Base-by-base conservation (phyloP, 2,797 vertebrate species). In the Periparus ater region DNA sequence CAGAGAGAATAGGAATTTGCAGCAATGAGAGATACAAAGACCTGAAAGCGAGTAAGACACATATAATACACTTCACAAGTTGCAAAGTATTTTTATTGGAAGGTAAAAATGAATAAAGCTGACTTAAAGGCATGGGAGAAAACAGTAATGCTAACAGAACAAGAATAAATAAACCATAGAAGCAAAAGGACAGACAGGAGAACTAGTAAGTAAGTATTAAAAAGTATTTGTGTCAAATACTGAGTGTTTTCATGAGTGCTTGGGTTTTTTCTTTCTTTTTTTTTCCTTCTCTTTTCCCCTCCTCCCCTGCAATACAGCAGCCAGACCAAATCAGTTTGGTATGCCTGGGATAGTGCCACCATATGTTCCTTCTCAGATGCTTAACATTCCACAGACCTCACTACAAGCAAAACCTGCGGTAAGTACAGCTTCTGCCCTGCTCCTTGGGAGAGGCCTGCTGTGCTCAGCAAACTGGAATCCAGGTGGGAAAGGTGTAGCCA, bases 331-430 rank as follows among this genome's bases (percentile, higher is more conserved):
- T 98, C 98, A 98, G 55, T 97, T 98, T 93, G 98, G 98, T 98
- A 98, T 98, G 97, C 98, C 98, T 94, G 98, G 98, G 97, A 97
- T 98, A 86, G 97, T 98, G 97, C 98, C 98, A 97, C 98, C 97
- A 25, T 98, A 98, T 95, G 96, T 98, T 92, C 97, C 98, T 97
- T 98, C 98, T 80, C 98, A 98, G 97, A 98, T 98, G 98, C 98
- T 98, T 97, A 98, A 98, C 98, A 99, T 99, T 99, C 98, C 99
- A 97, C 98, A 98, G 97, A 97, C 97, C 95, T 97, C 97, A 91
- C 97, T 98, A 97, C 98, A 98, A 97, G 98, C 97, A 96, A 98
- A 98, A 95, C 97, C 98, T 85, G 95, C 96, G 98, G 99, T 99
- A 97, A 98, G 98, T 96, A 27, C 29, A 34, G 79, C 65, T 73